These are phyloP conservation scores for Channa maculata DNA, from an alignment of 2,113 vertebrate genomes.

Conservation along the genomic window DNA sequence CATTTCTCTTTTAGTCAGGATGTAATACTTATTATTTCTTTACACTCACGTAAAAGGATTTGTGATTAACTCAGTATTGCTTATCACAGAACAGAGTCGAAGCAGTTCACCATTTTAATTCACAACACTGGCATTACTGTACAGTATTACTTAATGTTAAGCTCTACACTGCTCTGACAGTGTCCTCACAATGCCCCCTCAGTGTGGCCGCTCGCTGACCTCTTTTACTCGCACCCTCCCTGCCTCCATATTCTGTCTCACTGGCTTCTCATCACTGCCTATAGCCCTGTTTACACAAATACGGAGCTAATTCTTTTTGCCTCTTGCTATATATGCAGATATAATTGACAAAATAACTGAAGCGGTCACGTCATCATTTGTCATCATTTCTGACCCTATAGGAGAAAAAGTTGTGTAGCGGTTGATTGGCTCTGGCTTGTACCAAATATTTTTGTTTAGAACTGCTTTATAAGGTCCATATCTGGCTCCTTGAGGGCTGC, in stretches of 20 bases:
- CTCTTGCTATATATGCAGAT: conserved; percentile 11
- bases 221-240: conserved; percentile 49
- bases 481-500: conserved; percentile 48
- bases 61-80: conserved; percentile 21
- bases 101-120: conserved; percentile 45
- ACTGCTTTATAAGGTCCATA: conserved; percentile 20
- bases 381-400: conserved; percentile 33
- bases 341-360: conserved; percentile 22
- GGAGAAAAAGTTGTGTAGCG: conserved; percentile 33
- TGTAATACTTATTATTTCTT: conserved; percentile 7
- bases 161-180: conserved; percentile 55
- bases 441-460: conserved; percentile 50
- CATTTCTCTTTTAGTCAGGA: background rate
- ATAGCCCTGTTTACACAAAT: conserved; percentile 53
- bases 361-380: conserved; percentile 23
- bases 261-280: conserved; percentile 48
- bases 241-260: conserved; percentile 52
- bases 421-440: conserved; percentile 15
- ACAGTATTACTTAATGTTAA: conserved; percentile 63
- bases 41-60: conserved; percentile 21
- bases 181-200: conserved; percentile 76
- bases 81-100: conserved; percentile 20
- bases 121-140: conserved; percentile 51
- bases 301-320: conserved; percentile 21
- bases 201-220: conserved; percentile 74